Evolutionary conservation across 2,888 invertebrate species (phyloP), one percentile per base, ranked within the genome.

Genomic region (Onthophagus sagittarius): DNA sequence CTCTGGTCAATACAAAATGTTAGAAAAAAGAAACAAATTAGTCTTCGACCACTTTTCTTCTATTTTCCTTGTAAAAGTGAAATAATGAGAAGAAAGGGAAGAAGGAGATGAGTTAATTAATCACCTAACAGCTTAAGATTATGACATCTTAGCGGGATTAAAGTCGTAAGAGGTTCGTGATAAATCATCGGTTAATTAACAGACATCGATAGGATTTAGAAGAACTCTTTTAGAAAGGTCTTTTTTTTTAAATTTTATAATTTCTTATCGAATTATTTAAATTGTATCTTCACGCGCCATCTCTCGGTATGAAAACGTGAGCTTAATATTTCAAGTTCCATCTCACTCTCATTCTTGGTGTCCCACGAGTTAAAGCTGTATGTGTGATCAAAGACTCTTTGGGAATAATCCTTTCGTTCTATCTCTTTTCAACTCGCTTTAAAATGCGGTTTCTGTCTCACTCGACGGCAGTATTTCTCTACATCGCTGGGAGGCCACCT

Each of bases 401-500:
- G n/a, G n/a, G n/a, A 23, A 23, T 23, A 23, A 23, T 23, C 23
- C 23, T 23, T 23, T 23, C 23, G 2, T 4, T 53, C 39, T 53
- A 53, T 53, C 7, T 62, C 73, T 70, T 67, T 72, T 75, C 78
- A 74, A 70, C 76, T 69, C 63, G 71, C 72, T 73, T 74, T 69
- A n/a, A n/a, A n/a, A n/a, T n/a, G n/a, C n/a, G 32, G 73, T 75
- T 74, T 14, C 14, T 15, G 15, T 7, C 72, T 62, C 63, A 73
- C 75, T 77, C 76, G 77, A 76, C 77, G 77, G 33, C 5, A 33
- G 5, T 33, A 5, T 33, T 75, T 74, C 78, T 77, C 81, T 79
- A 80, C 79, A 70, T 78, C 78, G 63, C 77, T 71, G 75, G 75
- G 77, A 77, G 75, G 76, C 78, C 75, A 78, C 75, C 78, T 77